Base-by-base conservation (phyloP, 2,888 invertebrate species). In the Ophion slaviceki region DNA sequence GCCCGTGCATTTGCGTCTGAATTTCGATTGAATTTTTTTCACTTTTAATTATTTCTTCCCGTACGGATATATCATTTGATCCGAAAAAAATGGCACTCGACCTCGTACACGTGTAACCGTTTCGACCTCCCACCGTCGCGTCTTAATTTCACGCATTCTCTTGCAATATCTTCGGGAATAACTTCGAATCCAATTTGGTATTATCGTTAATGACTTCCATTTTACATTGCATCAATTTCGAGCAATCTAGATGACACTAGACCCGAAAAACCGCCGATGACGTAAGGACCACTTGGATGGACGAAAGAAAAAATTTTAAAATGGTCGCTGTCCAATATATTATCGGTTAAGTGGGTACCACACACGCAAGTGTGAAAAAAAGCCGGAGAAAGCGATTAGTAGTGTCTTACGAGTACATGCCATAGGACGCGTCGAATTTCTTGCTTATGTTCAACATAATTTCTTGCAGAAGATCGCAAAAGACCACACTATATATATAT, bases 311-410 rank as follows among this genome's bases (percentile, higher is more conserved):
- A 62, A 72, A 84, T 61, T 24, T 6, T 28, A 67, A 77, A 84
- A 84, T 78, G n/a, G 40, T 59, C 70, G 61, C 62, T 24, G 24
- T 10, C n/a, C 75, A 45, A 75, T 78, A 53, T 61, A 76, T 61
- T 67, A 67, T 45, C 14, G 36, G 71, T 76, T 24, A 17, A 70
- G 75, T 45, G 79, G 64, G 40, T 24, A 32, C 45, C 62, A 20
- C 59, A 45, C 24, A 64, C 62, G 28, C 53, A 28, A n/a, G 77
- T 28, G 61, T 66, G 80, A 76, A 85, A 61, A 67, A 59, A 53
- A 59, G 78, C 74, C 20, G 24, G 20, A n/a, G 36, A 53, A 66
- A 70, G 71, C 32, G 84, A 81, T 81, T 85, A 64, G 40, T 72
- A 71, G 76, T 64, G 71, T 36, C 59, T 74, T 53, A 57, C 59